These are phyloP conservation scores for Micoletzkya japonica DNA, from an alignment of 2,888 invertebrate species.

Conservation along the genomic window DNA sequence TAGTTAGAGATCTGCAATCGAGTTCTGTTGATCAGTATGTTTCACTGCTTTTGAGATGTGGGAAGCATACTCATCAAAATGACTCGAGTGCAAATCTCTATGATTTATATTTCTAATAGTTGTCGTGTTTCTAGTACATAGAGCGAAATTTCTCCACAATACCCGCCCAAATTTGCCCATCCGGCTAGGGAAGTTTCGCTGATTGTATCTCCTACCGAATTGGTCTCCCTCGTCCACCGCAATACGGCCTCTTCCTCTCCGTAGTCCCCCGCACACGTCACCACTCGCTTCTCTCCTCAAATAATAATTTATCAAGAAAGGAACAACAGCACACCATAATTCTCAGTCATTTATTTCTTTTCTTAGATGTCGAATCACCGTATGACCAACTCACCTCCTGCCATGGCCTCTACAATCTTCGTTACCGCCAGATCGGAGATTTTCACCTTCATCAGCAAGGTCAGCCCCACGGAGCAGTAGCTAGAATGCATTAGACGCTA, in stretches of 20 bases:
- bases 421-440: slow-evolving; percentile 68
- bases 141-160: too few relatives aligned
- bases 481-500: slow-evolving; percentile 29
- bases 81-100: too few relatives aligned
- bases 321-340: too few relatives aligned
- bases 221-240: slow-evolving; percentile 66
- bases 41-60: too few relatives aligned
- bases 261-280: slow-evolving; percentile 68
- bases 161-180: too few relatives aligned
- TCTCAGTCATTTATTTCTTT: slow-evolving; percentile 50
- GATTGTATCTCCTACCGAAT: slow-evolving; percentile 61
- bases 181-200: too few relatives aligned
- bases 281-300: slow-evolving; percentile 63
- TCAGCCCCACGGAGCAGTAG: slow-evolving; percentile 53
- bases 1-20: too few relatives aligned
- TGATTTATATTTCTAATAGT: too few relatives aligned
- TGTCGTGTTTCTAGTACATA: too few relatives aligned
- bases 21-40: too few relatives aligned
- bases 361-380: not conserved
- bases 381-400: not conserved
- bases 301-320: not conserved
- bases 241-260: slow-evolving; percentile 69
- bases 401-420: slow-evolving; percentile 64
- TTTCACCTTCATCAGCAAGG: slow-evolving; percentile 68
- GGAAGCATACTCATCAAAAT: too few relatives aligned